Evolutionary conservation across 2,797 vertebrate genomes (phyloP).

Genomic region (Acanthurus lineatus): DNA sequence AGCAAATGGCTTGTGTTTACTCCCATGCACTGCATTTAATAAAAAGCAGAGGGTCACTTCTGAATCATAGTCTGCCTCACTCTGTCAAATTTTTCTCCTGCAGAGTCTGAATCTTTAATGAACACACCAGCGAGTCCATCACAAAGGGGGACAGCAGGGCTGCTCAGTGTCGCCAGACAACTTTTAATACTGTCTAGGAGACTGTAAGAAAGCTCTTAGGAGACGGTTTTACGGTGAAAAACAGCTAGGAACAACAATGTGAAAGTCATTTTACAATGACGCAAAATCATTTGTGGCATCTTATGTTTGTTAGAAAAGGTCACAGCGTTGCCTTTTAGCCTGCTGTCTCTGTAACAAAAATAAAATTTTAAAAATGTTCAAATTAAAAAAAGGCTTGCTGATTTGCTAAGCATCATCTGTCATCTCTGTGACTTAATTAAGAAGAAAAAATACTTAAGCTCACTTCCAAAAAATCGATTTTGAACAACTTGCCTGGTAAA

Average conservation of each 20-base stretch:
- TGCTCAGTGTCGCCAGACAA: conserved; percentile 8
- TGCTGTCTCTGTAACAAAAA: background rate
- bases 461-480: conserved; percentile 34
- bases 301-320: background rate
- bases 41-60: conserved; percentile 58
- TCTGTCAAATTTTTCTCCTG: conserved; percentile 25
- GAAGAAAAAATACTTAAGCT: background rate
- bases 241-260: background rate
- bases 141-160: conserved; percentile 10
- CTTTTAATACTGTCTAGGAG: background rate
- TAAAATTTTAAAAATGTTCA: too few relatives aligned
- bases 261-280: background rate
- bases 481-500: conserved; percentile 22
- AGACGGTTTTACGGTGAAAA: background rate
- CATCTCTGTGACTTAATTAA: background rate
- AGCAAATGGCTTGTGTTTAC: conserved; percentile 46
- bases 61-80: conserved; percentile 32
- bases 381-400: background rate
- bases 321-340: background rate
- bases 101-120: conserved; percentile 40
- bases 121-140: conserved; percentile 16
- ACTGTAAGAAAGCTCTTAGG: background rate
- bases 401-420: background rate
- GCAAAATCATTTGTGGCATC: background rate
- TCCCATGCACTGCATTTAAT: conserved; percentile 36